Conservation (phyloP, 2,797 vertebrate genomes). For the Melanotaenia parkinsoni region DNA sequence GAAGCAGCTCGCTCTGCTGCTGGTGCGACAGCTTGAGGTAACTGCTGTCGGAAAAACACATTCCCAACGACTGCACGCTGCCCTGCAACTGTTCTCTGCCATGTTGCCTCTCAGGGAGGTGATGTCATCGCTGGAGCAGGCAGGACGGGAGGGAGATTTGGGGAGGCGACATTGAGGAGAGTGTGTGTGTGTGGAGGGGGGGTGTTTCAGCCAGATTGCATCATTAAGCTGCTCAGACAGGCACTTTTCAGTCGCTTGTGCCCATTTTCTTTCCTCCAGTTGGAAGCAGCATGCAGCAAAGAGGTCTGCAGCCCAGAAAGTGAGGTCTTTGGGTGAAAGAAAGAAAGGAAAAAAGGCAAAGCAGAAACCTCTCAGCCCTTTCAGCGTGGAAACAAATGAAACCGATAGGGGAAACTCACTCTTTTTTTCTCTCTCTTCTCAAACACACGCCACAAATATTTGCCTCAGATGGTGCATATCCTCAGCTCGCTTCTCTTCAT, state of each 20-base stretch:
- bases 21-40: slow-evolving; percentile 23
- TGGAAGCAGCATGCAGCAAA: slow-evolving; percentile 15
- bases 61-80: slow-evolving; percentile 20
- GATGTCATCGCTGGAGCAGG: slow-evolving; percentile 66
- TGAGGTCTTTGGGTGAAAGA: slow-evolving; percentile 21
- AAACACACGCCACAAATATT: slow-evolving; percentile 33
- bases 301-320: not conserved
- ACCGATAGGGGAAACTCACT: slow-evolving; percentile 3
- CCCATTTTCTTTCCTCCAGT: slow-evolving; percentile 19
- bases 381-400: slow-evolving; percentile 30
- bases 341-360: not conserved
- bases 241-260: slow-evolving; percentile 42
- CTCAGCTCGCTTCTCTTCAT: slow-evolving; percentile 8
- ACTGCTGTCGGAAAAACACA: slow-evolving; percentile 39
- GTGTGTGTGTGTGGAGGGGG: not conserved
- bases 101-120: slow-evolving; percentile 56
- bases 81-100: slow-evolving; percentile 48
- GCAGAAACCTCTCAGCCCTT: not conserved
- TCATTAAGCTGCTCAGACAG: slow-evolving; percentile 67
- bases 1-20: not conserved
- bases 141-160: slow-evolving; percentile 6
- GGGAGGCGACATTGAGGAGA: not conserved
- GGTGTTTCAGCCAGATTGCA: slow-evolving; percentile 67
- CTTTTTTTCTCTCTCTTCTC: slow-evolving; percentile 5
- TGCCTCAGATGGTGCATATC: slow-evolving; percentile 18